phyloP scores from a whole-genome alignment of 2,888 invertebrate species.

The Melieria crassipennis region DNA sequence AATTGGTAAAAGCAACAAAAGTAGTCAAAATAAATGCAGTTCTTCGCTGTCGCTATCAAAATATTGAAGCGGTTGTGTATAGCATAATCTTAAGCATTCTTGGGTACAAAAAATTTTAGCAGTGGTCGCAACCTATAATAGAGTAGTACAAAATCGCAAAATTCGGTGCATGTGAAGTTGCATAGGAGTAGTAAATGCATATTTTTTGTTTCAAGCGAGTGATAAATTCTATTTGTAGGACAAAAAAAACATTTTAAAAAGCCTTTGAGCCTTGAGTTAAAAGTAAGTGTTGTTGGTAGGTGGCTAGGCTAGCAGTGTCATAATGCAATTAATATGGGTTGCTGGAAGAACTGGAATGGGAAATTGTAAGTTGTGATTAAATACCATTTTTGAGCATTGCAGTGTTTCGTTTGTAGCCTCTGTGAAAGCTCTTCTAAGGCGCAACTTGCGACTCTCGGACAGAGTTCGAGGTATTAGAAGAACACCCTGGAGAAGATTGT shows the following conservation, averaged over 20 bases:
- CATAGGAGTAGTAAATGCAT: too few relatives aligned
- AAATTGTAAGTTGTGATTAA: conserved; percentile 43
- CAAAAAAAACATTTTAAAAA: neutral
- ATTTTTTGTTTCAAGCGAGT: neutral
- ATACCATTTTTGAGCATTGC: conserved; percentile 89
- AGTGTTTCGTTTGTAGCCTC: conserved; percentile 89
- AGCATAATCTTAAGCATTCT: too few relatives aligned
- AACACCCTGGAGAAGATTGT: conserved; percentile 73
- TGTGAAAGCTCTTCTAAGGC: conserved; percentile 88
- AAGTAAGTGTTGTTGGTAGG: neutral
- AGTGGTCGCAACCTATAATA: too few relatives aligned
- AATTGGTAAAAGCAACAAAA: too few relatives aligned
- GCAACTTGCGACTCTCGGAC: conserved; percentile 86
- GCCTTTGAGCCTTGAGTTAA: neutral
- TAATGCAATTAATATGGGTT: neutral
- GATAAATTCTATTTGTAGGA: neutral
- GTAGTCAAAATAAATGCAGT: too few relatives aligned
- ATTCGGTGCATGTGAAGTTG: too few relatives aligned
- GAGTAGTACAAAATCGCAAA: too few relatives aligned
- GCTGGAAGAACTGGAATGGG: neutral
- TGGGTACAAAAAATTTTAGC: too few relatives aligned
- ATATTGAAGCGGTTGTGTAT: too few relatives aligned
- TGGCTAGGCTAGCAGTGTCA: neutral
- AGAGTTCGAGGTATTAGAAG: conserved; percentile 90
- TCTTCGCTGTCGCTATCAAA: too few relatives aligned